Base-by-base conservation (phyloP, 2,113 vertebrate species). In the Lipophrys pholis region DNA sequence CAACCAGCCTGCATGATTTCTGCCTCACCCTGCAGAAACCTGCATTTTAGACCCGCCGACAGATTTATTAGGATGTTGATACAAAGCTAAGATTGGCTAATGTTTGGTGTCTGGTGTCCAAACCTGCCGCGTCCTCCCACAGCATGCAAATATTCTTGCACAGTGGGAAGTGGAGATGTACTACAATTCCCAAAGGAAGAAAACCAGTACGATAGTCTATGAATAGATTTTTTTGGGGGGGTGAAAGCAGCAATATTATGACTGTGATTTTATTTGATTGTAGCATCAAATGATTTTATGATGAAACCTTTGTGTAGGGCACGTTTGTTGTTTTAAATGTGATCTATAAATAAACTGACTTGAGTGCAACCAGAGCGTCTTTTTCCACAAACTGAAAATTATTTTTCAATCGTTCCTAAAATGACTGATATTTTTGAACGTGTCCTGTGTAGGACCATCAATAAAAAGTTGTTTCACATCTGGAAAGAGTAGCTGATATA, bases 11-110 rank as follows among this genome's bases (percentile, higher is more conserved):
- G 6, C 52, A 52, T 68, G 55, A 67, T 21, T 64, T 66, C 48
- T 60, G 62, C 68, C 71, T 46, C 10, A 55, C 12, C 11, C 7
- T 21, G 59, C 60, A 8, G 41, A 50, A 76, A 63, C 36, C 59
- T 10, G 45, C 57, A 46, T 69, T 30, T 85, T 69, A 53, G 57
- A 51, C 12, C 60, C 43, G 63, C 9, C 35, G 62, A 38, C 52
- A 71, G 61, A 74, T 49, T 61, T 49, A 35, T 80, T 79, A 84
- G 73, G 64, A 74, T 57, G 49, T 43, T 40, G 53, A 76, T 15
- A 2, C 46, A 63, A 9, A 52, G 60, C 59, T 70, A 64, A 21
- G 42, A 69, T 30, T 48, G 43, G 66, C 38, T 72, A 53, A 63
- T 66, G 55, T 69, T 71, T 66, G 50, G n/a, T 48, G 54, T 75